phyloP scores from a whole-genome alignment of 2,797 vertebrate genomes.

The Malurus splendens region DNA sequence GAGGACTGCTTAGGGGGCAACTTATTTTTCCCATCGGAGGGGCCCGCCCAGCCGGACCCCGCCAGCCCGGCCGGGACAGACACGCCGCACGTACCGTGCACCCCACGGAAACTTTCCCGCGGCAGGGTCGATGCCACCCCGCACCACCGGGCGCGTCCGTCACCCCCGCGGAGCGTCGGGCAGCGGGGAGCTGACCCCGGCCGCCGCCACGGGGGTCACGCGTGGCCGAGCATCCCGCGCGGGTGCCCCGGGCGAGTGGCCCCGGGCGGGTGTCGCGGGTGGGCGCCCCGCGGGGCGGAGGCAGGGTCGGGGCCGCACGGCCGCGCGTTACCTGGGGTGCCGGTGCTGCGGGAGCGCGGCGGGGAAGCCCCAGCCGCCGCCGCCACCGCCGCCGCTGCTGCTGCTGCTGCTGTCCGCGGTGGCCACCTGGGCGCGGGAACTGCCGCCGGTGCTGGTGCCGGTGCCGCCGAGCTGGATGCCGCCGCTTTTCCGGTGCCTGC shows the following conservation, averaged over 20 bases:
- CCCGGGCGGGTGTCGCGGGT: not conserved
- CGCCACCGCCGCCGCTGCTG: not conserved
- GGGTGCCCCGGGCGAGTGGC: not conserved
- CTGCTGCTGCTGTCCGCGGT: constrained; percentile 62
- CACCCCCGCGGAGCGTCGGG: not conserved
- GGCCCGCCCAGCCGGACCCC: not conserved
- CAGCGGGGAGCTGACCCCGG: not conserved
- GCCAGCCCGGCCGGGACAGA: not conserved
- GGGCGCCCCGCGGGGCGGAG: not conserved
- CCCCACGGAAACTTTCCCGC: constrained; percentile 30
- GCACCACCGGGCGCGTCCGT: not conserved
- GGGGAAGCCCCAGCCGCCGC: constrained; percentile 50
- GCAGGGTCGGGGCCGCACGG: not conserved
- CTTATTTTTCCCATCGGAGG: not conserved
- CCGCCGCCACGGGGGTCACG: not conserved
- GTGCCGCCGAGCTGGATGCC: not conserved
- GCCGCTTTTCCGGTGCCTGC: not conserved
- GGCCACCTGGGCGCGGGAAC: constrained; percentile 61
- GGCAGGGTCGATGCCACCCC: not conserved
- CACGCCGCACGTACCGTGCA: not conserved
- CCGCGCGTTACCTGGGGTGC: constrained; percentile 38
- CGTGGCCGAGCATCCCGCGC: not conserved
- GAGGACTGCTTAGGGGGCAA: not conserved
- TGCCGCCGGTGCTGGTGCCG: not conserved
- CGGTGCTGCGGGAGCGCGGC: constrained; percentile 37